Evolutionary conservation across 2,888 invertebrate genomes (phyloP).

Genomic region (Myopa tessellatipennis): DNA sequence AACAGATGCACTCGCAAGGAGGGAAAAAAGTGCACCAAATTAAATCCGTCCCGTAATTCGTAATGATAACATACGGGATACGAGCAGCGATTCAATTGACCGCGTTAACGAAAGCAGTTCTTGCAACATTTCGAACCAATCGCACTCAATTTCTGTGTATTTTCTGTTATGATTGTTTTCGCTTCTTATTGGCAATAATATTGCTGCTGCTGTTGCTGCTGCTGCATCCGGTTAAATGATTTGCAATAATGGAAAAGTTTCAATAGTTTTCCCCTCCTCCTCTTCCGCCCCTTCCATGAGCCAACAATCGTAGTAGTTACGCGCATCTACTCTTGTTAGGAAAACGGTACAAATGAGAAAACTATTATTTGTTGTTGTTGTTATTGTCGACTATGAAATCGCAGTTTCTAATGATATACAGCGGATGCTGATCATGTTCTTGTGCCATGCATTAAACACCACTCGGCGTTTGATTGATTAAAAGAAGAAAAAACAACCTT

Average conservation of each 20-base stretch:
- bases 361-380: too few species aligned
- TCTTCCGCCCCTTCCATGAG: not conserved
- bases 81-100: conserved; percentile 26
- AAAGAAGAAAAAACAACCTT: too few species aligned
- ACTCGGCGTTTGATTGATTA: too few species aligned
- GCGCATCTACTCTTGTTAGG: not conserved
- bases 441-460: not conserved
- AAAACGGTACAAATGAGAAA: too few species aligned
- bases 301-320: not conserved
- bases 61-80: not conserved
- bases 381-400: not conserved
- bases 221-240: conserved; percentile 34
- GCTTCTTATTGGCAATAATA: conserved; percentile 10
- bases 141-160: conserved; percentile 5
- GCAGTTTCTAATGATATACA: not conserved
- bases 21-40: not conserved
- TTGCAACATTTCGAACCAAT: conserved; percentile 19
- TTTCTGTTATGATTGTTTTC: not conserved
- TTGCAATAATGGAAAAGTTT: conserved; percentile 31
- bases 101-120: conserved; percentile 32
- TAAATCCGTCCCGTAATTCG: conserved; percentile 6
- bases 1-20: not conserved
- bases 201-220: conserved; percentile 9
- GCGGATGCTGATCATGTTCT: not conserved
- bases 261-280: not conserved